These are phyloP conservation scores for Rotaria socialis DNA, from an alignment of 2,888 invertebrate species.

Conservation along the genomic window DNA sequence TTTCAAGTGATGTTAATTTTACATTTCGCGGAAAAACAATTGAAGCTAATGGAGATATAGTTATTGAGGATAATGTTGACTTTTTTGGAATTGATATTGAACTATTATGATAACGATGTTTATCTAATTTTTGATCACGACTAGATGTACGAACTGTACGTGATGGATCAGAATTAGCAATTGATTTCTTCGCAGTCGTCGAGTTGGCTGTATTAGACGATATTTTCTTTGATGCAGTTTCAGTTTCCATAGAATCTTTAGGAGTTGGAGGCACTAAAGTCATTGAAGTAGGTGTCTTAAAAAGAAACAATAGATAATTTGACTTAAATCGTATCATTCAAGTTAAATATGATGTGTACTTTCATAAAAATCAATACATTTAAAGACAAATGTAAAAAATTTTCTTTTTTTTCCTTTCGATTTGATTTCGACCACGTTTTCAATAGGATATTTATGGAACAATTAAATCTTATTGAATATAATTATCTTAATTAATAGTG, in stretches of 20 bases:
- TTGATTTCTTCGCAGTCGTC: background rate
- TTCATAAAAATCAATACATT: too few relatives aligned
- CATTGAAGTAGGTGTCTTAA: constrained; percentile 14
- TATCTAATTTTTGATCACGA: constrained; percentile 22
- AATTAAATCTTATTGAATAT: too few relatives aligned
- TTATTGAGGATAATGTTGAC: background rate
- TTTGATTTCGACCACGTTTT: too few relatives aligned
- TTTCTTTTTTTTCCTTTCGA: too few relatives aligned
- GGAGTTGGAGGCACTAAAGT: background rate
- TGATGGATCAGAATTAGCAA: background rate
- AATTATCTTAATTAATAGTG: too few relatives aligned
- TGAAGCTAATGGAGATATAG: background rate
- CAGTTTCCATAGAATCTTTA: background rate
- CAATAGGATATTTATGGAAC: too few relatives aligned
- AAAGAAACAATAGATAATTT: background rate
- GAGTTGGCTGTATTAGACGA: background rate
- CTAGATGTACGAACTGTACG: background rate
- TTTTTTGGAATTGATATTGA: background rate
- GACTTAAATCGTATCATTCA: too few relatives aligned
- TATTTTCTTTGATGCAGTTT: background rate
- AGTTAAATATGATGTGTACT: too few relatives aligned
- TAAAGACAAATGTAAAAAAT: too few relatives aligned
- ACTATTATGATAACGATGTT: background rate
- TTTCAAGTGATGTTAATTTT: constrained; percentile 15
- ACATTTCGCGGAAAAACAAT: background rate